phyloP scores from a whole-genome alignment of 2,797 vertebrate species.

The Spinibarbus caldwelli region DNA sequence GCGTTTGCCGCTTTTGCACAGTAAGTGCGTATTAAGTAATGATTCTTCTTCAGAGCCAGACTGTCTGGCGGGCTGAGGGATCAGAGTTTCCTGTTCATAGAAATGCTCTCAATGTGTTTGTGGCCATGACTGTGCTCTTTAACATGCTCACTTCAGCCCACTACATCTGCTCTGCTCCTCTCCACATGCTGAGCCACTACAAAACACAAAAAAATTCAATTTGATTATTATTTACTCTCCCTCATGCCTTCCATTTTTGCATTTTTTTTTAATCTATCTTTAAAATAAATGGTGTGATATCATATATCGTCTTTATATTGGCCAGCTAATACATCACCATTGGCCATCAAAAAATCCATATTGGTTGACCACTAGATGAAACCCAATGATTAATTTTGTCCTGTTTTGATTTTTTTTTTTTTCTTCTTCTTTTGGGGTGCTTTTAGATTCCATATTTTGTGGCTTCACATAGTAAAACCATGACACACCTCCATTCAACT shows the following conservation, averaged over 20 bases:
- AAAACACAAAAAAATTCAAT: not conserved
- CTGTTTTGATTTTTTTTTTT: not conserved
- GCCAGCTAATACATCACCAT: too few relatives aligned
- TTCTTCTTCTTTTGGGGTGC: not conserved
- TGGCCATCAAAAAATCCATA: too few relatives aligned
- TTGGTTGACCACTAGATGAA: too few relatives aligned
- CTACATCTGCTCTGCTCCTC: not conserved
- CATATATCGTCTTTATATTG: too few relatives aligned
- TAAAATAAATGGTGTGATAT: too few relatives aligned
- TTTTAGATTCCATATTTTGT: not conserved
- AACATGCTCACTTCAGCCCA: conserved; percentile 6
- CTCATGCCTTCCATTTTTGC: not conserved
- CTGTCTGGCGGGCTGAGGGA: conserved; percentile 4
- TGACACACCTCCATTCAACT: too few relatives aligned
- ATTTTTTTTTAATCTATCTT: too few relatives aligned
- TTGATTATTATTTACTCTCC: not conserved
- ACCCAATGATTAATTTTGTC: not conserved
- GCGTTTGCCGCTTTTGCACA: conserved; percentile 8
- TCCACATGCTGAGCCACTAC: not conserved
- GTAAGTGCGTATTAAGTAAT: conserved; percentile 42
- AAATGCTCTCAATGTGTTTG: conserved; percentile 24
- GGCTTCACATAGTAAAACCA: not conserved
- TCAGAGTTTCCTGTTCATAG: conserved; percentile 28
- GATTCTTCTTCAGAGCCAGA: conserved; percentile 35
- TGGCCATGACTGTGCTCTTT: conserved; percentile 24